These are phyloP conservation scores for Notospermus geniculatus DNA, from an alignment of 1,140 invertebrate species.

Conservation along the genomic window DNA sequence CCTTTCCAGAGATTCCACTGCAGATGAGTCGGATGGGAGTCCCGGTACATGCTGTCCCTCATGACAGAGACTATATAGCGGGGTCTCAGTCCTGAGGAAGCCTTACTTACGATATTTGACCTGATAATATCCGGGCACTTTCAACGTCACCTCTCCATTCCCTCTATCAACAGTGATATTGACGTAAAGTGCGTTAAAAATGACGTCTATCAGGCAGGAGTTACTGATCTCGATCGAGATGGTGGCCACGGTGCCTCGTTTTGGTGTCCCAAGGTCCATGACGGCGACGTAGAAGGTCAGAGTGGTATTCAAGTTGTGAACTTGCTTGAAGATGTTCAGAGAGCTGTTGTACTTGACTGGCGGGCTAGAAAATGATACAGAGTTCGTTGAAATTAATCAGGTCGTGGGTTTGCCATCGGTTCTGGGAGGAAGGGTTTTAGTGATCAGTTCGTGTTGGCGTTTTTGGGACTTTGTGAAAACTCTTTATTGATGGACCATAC, in stretches of 20 bases:
- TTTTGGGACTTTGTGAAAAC: too few species aligned
- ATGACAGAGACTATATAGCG: too few species aligned
- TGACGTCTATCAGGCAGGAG: constrained; percentile 29
- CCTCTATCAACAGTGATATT: constrained; percentile 18
- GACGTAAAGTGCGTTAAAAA: constrained; percentile 25
- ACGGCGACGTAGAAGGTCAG: constrained; percentile 25
- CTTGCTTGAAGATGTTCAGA: constrained; percentile 21
- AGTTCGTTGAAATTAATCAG: too few species aligned
- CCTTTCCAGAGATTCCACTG: too few species aligned
- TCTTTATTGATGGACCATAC: constrained; percentile 10
- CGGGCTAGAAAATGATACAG: too few species aligned
- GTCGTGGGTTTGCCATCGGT: too few species aligned
- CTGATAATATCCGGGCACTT: constrained; percentile 29
- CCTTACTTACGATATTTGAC: constrained; percentile 27
- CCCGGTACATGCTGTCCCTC: too few species aligned
- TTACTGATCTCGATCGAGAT: constrained; percentile 26
- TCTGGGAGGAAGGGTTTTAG: too few species aligned
- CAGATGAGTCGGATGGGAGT: too few species aligned
- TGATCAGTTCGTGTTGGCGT: too few species aligned
- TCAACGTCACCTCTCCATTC: constrained; percentile 22
- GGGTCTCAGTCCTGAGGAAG: too few species aligned
- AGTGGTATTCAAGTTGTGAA: constrained; percentile 24
- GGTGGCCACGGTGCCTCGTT: constrained; percentile 23
- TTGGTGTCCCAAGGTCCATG: constrained; percentile 27
- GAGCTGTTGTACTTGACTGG: constrained; percentile 21